Conservation (phyloP, 2,113 vertebrate genomes). For the Notiomystis cincta region DNA sequence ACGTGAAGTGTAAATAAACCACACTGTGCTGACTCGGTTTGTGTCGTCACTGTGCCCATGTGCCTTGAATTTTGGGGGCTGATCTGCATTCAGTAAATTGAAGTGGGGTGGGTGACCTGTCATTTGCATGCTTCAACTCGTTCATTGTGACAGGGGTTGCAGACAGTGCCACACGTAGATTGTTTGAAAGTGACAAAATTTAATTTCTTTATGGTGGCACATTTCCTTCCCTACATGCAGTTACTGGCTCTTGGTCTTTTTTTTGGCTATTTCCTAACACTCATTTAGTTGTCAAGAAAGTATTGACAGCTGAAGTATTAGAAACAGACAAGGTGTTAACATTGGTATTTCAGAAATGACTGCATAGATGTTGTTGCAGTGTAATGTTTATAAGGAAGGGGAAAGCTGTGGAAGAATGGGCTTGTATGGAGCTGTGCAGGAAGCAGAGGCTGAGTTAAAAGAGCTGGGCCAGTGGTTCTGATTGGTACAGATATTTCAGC, state of each 20-base stretch:
- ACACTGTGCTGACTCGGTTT: not conserved
- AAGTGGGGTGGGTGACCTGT: not conserved
- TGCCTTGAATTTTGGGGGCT: not conserved
- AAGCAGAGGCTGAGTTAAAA: not conserved
- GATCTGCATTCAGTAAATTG: not conserved
- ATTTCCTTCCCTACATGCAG: not conserved
- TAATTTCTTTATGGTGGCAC: not conserved
- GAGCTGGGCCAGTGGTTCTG: not conserved
- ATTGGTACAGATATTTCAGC: not conserved
- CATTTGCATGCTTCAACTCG: rapidly evolving
- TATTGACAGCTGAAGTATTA: not conserved
- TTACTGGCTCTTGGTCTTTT: not conserved
- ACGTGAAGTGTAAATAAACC: not conserved
- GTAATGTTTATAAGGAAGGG: not conserved
- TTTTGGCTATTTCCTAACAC: not conserved
- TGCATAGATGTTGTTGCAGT: not conserved
- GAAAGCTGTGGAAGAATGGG: not conserved
- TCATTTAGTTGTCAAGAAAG: not conserved
- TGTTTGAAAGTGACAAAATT: not conserved
- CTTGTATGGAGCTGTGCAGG: not conserved
- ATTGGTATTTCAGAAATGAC: not conserved
- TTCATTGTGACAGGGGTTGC: not conserved
- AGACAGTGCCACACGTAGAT: rapidly evolving
- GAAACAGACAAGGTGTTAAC: not conserved
- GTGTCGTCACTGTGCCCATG: not conserved